Percentiles rank a stretch among this genome's conserved stretches.
Evolutionary conservation across 2,113 vertebrate genomes (phyloP).

Genomic region (Chaetops frenatus): DNA sequence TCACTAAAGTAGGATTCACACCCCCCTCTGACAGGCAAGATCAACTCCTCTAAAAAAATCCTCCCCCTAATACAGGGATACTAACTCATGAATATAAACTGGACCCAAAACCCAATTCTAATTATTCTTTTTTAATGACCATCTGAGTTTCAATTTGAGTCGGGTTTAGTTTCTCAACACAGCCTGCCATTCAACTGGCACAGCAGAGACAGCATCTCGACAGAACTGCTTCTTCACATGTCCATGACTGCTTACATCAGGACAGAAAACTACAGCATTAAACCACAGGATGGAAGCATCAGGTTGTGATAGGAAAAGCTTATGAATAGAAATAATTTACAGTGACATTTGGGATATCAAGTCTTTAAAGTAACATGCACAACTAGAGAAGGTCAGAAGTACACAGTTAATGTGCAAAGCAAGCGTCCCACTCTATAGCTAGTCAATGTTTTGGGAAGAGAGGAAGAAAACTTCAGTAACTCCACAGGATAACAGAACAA

Average conservation of each 20-base stretch:
- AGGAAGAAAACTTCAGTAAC: neutral
- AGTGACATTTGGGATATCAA: neutral
- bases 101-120: neutral
- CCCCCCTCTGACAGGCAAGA: neutral
- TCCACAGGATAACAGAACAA: neutral
- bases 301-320: neutral
- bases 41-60: neutral
- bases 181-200: neutral
- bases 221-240: neutral
- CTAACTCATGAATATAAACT: neutral
- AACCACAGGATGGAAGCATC: neutral
- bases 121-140: neutral
- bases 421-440: neutral
- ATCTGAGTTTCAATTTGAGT: neutral
- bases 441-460: neutral
- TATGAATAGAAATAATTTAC: neutral
- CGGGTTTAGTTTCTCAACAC: neutral
- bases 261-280: neutral
- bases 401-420: neutral
- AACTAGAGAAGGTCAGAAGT: neutral
- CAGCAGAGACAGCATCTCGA: neutral
- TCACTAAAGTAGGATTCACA: neutral
- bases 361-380: neutral
- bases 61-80: neutral
- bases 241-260: neutral